phyloP scores from a whole-genome alignment of 2,113 vertebrate species.

The Smithornis capensis region DNA sequence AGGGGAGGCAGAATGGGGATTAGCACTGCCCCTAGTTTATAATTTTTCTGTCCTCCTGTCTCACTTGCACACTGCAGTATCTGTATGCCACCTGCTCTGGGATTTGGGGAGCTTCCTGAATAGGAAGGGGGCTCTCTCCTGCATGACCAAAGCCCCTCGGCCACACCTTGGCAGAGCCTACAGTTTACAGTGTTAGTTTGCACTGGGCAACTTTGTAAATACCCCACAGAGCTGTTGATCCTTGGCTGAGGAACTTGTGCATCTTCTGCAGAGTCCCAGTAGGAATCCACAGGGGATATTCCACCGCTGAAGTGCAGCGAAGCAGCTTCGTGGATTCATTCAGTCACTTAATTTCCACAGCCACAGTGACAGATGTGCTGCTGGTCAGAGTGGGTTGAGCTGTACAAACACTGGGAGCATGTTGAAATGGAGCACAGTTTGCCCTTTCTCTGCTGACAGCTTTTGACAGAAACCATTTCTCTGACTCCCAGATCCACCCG shows the following conservation, averaged over 20 bases:
- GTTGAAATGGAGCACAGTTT: conserved; percentile 8
- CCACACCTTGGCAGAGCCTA: background rate
- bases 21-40: background rate
- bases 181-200: background rate
- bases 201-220: background rate
- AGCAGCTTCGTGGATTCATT: background rate
- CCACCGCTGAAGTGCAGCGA: rapidly evolving
- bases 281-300: background rate
- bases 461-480: conserved; percentile 48
- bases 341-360: background rate
- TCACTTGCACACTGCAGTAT: background rate
- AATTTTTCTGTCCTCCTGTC: background rate
- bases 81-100: background rate
- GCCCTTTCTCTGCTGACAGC: conserved; percentile 9
- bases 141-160: background rate
- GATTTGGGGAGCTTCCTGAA: background rate
- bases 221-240: background rate
- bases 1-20: background rate
- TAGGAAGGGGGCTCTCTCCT: background rate
- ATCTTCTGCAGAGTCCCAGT: background rate
- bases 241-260: background rate
- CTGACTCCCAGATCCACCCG: conserved; percentile 26
- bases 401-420: background rate
- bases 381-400: background rate
- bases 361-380: background rate